Percentiles rank a stretch among this genome's conserved stretches.
Evolutionary conservation across 2,888 invertebrate species (phyloP).

Genomic region (Pherbina coryleti): DNA sequence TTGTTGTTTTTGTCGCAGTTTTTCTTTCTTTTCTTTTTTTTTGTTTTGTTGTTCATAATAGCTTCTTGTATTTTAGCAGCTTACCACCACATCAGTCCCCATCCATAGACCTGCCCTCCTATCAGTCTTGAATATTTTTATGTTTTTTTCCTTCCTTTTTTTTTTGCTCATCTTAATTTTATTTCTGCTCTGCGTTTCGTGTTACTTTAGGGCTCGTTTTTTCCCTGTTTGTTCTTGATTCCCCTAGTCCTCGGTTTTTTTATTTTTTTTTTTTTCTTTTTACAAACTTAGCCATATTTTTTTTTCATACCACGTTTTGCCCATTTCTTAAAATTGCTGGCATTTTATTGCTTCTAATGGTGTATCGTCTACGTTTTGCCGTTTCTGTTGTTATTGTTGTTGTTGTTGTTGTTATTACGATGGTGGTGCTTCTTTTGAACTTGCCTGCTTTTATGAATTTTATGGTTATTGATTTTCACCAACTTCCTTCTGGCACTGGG

Average conservation of each 20-base stretch:
- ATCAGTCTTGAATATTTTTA: background rate
- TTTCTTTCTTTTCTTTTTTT: background rate
- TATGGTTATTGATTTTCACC: constrained; percentile 32
- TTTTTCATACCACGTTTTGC: background rate
- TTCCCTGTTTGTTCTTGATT: background rate
- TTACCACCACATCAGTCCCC: background rate
- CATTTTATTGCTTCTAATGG: constrained; percentile 21
- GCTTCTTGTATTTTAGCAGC: constrained; percentile 23
- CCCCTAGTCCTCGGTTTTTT: background rate
- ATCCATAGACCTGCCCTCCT: background rate
- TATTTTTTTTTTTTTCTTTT: background rate
- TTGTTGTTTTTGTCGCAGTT: background rate
- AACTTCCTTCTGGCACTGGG: background rate
- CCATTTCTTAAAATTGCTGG: constrained; percentile 4
- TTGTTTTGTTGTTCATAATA: constrained; percentile 21
- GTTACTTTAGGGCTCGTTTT: background rate
- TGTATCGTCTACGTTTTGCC: constrained; percentile 11
- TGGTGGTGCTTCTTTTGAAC: constrained; percentile 18
- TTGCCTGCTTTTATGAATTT: constrained; percentile 29
- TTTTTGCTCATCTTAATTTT: background rate
- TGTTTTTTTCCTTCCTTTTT: background rate
- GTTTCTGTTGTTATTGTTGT: constrained; percentile 13
- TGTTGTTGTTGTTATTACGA: background rate
- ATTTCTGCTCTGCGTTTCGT: background rate
- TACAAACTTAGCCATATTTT: background rate